Evolutionary conservation across 2,113 vertebrate species (phyloP).

Genomic region (Pedetes capensis): DNA sequence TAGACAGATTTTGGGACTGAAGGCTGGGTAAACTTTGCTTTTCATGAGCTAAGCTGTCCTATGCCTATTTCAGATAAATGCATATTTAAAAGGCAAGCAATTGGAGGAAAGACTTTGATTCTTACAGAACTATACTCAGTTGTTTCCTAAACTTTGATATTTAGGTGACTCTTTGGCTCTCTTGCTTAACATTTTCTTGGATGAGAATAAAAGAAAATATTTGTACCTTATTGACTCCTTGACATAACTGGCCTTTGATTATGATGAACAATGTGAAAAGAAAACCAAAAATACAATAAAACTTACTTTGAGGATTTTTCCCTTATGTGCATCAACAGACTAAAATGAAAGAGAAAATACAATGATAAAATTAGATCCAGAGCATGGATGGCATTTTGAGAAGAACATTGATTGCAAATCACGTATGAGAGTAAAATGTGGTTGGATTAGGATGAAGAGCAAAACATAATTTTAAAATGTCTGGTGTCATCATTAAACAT

Average conservation of each 20-base stretch:
- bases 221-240: background rate
- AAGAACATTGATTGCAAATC: background rate
- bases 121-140: background rate
- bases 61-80: background rate
- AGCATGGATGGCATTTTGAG: background rate
- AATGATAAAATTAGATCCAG: constrained; percentile 9
- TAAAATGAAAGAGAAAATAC: constrained; percentile 31
- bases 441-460: background rate
- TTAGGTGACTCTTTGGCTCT: background rate
- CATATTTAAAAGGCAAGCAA: background rate
- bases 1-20: background rate
- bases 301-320: background rate
- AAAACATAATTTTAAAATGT: background rate
- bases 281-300: background rate
- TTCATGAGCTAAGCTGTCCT: background rate
- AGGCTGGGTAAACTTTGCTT: background rate
- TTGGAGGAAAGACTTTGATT: background rate
- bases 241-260: background rate
- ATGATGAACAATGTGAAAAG: background rate
- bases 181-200: background rate
- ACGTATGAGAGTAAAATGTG: background rate
- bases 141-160: background rate
- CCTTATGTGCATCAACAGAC: background rate
- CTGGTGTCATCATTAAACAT: background rate
- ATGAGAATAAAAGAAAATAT: background rate